phyloP scores from a whole-genome alignment of 2,888 invertebrate genomes.

The Amaurobius ferox region DNA sequence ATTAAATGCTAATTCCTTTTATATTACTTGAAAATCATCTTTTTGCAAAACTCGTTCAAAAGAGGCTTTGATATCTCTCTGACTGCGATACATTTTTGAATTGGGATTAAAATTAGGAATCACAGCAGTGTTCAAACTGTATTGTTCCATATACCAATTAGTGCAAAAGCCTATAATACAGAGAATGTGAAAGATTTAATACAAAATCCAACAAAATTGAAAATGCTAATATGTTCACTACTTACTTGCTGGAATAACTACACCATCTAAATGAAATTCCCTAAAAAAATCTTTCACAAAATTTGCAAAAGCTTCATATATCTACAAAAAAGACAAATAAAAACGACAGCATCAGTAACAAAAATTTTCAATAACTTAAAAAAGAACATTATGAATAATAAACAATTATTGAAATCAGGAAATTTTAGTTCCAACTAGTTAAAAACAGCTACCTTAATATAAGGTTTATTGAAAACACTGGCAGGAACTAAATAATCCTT shows the following conservation, averaged over 20 bases:
- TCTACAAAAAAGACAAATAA: slow-evolving; percentile 17
- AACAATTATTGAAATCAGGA: too few species aligned
- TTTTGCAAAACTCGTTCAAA: slow-evolving; percentile 39
- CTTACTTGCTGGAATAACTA: slow-evolving; percentile 37
- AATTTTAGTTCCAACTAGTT: too few species aligned
- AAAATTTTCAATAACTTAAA: too few species aligned
- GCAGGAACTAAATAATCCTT: slow-evolving; percentile 12
- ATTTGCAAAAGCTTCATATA: slow-evolving; percentile 38
- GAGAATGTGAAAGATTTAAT: background rate
- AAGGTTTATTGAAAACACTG: slow-evolving; percentile 20
- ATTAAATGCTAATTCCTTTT: too few species aligned
- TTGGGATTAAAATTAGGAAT: slow-evolving; percentile 24
- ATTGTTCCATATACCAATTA: slow-evolving; percentile 36
- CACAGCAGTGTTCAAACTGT: slow-evolving; percentile 45
- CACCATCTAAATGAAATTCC: slow-evolving; percentile 33
- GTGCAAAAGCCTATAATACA: slow-evolving; percentile 45
- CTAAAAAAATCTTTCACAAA: slow-evolving; percentile 40
- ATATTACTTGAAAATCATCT: slow-evolving; percentile 34
- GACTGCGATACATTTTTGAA: background rate
- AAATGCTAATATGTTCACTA: background rate
- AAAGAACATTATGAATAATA: too few species aligned
- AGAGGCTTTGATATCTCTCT: slow-evolving; percentile 40
- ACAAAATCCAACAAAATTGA: slow-evolving; percentile 28
- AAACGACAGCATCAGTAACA: too few species aligned
- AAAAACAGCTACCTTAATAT: slow-evolving; percentile 46